These are phyloP conservation scores for Pecten maximus DNA, from an alignment of 2,888 invertebrate species.

Conservation along the genomic window DNA sequence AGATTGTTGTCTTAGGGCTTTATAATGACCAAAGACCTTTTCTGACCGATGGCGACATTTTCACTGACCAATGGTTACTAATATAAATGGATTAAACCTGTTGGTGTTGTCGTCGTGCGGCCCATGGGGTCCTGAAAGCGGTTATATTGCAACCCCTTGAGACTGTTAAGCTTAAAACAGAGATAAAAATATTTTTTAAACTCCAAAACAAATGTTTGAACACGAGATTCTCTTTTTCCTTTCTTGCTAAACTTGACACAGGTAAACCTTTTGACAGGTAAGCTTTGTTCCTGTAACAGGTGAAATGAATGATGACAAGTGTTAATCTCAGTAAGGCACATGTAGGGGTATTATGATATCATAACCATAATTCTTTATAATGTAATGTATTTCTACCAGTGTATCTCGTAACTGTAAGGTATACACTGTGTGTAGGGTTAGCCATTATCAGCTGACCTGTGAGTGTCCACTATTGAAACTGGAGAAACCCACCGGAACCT, in stretches of 20 bases:
- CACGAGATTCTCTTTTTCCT: not conserved
- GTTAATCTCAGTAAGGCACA: not conserved
- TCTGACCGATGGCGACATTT: not conserved
- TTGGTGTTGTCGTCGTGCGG: not conserved
- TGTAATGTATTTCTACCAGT: too few species aligned
- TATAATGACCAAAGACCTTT: not conserved
- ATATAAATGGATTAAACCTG: not conserved
- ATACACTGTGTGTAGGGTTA: too few species aligned
- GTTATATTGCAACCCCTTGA: not conserved
- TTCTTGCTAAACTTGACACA: constrained; percentile 29
- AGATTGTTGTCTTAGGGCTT: not conserved
- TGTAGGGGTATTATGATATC: not conserved
- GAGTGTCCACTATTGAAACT: not conserved
- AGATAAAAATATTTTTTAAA: constrained; percentile 28
- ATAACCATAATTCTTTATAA: not conserved
- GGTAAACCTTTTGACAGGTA: not conserved
- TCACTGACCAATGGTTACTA: not conserved
- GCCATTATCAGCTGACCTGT: not conserved
- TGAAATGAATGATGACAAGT: constrained; percentile 29
- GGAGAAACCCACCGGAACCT: not conserved
- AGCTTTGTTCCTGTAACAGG: constrained; percentile 30
- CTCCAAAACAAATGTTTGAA: constrained; percentile 9
- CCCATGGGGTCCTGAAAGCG: not conserved
- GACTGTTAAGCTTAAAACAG: not conserved
- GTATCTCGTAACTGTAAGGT: too few species aligned